A percentile compares a stretch with the other conserved stretches of the same genome.
Evolutionary conservation across 1,140 invertebrate species (phyloP).

Genomic region (Camponotus vicinus): DNA sequence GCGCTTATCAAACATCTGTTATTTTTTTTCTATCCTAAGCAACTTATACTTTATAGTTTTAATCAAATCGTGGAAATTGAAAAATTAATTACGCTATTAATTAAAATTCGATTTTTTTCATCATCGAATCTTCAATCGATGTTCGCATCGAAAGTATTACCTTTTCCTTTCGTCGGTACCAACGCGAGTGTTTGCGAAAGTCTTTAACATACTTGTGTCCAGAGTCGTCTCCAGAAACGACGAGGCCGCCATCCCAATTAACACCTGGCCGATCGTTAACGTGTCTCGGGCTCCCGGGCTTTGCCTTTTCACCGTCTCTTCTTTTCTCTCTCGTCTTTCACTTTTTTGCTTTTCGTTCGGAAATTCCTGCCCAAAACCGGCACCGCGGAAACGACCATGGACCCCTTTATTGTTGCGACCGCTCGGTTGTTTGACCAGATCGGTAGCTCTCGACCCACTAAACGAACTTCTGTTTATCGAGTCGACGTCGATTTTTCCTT

Average conservation of each 20-base stretch:
- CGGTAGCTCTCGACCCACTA: slow-evolving; percentile 71
- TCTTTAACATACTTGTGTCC: slow-evolving; percentile 69
- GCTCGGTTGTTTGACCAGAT: slow-evolving; percentile 69
- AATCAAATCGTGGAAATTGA: not conserved
- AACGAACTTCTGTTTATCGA: slow-evolving; percentile 73
- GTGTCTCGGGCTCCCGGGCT: slow-evolving; percentile 73
- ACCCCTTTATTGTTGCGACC: slow-evolving; percentile 53
- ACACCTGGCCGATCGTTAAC: slow-evolving; percentile 74
- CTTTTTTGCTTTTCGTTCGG: slow-evolving; percentile 28
- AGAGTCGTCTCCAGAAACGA: slow-evolving; percentile 69
- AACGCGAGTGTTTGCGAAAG: slow-evolving; percentile 65
- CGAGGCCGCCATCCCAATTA: slow-evolving; percentile 72
- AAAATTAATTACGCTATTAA: not conserved
- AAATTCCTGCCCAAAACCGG: slow-evolving; percentile 48
- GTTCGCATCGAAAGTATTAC: slow-evolving; percentile 47
- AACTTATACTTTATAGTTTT: not conserved
- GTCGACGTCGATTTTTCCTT: slow-evolving; percentile 27
- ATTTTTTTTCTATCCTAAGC: not conserved
- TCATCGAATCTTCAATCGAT: not conserved
- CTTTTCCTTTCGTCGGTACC: slow-evolving; percentile 49
- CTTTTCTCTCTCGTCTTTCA: slow-evolving; percentile 2
- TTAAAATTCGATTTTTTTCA: slow-evolving; percentile 2
- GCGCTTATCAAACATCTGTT: not conserved
- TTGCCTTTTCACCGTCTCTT: slow-evolving; percentile 65
- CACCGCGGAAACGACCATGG: slow-evolving; percentile 50